Base-by-base conservation (phyloP, 2,797 vertebrate species). In the Rallus crepitans region DNA sequence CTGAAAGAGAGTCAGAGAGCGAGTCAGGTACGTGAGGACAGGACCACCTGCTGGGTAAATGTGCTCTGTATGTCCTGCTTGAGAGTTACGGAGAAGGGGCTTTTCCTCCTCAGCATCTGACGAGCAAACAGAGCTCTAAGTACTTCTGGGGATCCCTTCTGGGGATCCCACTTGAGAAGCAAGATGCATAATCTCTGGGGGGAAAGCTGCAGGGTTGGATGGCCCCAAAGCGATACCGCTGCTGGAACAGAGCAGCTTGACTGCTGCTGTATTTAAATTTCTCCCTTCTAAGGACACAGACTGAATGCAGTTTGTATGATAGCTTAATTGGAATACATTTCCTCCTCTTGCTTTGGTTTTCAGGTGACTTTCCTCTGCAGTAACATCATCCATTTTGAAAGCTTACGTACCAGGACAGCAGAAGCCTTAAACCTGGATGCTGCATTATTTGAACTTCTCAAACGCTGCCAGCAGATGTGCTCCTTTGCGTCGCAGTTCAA, bases 321-420 rank as follows among this genome's bases (percentile, higher is more conserved):
- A 73, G 24, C 52, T 69, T 55, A 76, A 76, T 9, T 31, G 47
- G 24, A 76, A 4, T 78, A 16, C 28, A 30, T 66, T 76, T 60
- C 89, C 30, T 82, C 85, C 83, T 47, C 75, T 63, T 70, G 69
- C 28, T 86, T 88, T 70, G 39, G 60, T 84, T 93, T 72, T 64
- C 76, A 98, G 98, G 98, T 99, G 84, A 99, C 99, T 40, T 99
- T 99, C 97, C 98, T 99, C 73, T 99, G 99, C 98, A 99, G 99
- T 91, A 99, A 99, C 56, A 99, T 99, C 96, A 98, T 99, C 69
- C 99, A 99, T 96, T 99, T 99, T 88, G 99, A 99, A 97, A 98
- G 99, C 55, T 98, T 99, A 48, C 99, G 99, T n/a, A 99, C 99
- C 0, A 98, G 99, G 70, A 99, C 99, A 69, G 97, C 99, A 1